Base-by-base conservation (phyloP, 2,888 invertebrate species). In the Clunio marinus region DNA sequence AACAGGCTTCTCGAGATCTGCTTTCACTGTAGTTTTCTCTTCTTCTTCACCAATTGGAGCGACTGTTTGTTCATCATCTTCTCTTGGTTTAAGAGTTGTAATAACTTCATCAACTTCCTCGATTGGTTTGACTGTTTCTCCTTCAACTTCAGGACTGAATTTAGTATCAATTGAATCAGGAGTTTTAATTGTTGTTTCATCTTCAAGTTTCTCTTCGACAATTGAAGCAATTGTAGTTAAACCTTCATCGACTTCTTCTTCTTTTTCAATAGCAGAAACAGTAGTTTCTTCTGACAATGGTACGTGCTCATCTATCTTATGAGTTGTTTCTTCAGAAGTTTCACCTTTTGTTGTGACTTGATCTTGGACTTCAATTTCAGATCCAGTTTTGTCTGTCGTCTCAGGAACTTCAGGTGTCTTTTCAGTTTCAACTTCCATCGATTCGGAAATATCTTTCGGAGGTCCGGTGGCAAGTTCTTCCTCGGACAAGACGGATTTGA, bases 31-130 rank as follows among this genome's bases (percentile, higher is more conserved):
- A 1, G 37, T 10, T 17, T 8, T 1, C 51, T 60, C 27, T 60
- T 46, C 17, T 17, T 20, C 60, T n/a, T 65, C 55, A 17, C 71
- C 71, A n/a, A 35, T 62, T 22, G 65, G 59, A 57, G 37, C 28
- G 41, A 28, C 45, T 35, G 63, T 51, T 45, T 70, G 58, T 65
- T 69, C 69, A 41, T 70, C 69, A 24, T 41, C 59, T 7, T 70
- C 69, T 35, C 27, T 60, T 22, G 73, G 69, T 68, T 69, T 28
- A 65, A 25, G 68, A 65, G 70, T 69, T 58, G 59, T 28, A 7
- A 5, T 8, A 59, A 57, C 24, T 24, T 15, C 13, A 17, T 57
- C 57, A 3, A 7, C 20, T 20, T 20, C 57, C 7, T 20, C 17
- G 3, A 5, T 10, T 32, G 32, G 10, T 32, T 32, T 32, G 10